Evolutionary conservation across 2,797 vertebrate genomes (phyloP).

Genomic region (Dryobates pubescens): DNA sequence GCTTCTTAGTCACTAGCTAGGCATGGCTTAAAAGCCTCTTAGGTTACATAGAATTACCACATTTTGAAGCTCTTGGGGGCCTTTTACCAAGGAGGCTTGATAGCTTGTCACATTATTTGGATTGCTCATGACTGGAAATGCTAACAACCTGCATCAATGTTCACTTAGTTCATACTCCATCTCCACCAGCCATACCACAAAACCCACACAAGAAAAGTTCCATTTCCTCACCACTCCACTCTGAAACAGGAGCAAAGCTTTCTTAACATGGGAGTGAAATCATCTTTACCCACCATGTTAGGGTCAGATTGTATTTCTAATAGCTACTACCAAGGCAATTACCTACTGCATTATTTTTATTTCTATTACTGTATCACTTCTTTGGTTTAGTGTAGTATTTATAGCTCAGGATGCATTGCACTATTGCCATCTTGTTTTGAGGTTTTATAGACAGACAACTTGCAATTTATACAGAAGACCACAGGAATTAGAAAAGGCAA

Average conservation of each 20-base stretch:
- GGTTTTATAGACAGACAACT: not conserved
- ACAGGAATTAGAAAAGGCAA: not conserved
- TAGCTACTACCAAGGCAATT: not conserved
- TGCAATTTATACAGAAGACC: not conserved
- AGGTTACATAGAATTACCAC: not conserved
- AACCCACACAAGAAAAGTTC: not conserved
- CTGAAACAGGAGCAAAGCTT: not conserved
- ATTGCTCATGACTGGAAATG: not conserved
- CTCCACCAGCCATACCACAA: not conserved
- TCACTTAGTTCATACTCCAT: not conserved
- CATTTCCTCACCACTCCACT: not conserved
- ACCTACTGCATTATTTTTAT: not conserved
- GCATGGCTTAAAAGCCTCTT: not conserved
- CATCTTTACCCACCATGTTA: not conserved
- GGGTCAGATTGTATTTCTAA: not conserved
- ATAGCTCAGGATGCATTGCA: conserved; percentile 1
- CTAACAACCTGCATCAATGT: not conserved
- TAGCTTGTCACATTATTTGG: not conserved
- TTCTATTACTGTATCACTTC: not conserved
- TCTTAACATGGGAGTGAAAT: not conserved
- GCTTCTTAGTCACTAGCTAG: not conserved
- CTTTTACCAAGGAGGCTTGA: not conserved
- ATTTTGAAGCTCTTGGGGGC: not conserved
- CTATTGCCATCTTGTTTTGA: not conserved
- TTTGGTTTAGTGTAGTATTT: not conserved